Percentiles rank a stretch among this genome's conserved stretches.
phyloP scores from a whole-genome alignment of 2,113 vertebrate genomes.

The Melanotaenia duboulayi region DNA sequence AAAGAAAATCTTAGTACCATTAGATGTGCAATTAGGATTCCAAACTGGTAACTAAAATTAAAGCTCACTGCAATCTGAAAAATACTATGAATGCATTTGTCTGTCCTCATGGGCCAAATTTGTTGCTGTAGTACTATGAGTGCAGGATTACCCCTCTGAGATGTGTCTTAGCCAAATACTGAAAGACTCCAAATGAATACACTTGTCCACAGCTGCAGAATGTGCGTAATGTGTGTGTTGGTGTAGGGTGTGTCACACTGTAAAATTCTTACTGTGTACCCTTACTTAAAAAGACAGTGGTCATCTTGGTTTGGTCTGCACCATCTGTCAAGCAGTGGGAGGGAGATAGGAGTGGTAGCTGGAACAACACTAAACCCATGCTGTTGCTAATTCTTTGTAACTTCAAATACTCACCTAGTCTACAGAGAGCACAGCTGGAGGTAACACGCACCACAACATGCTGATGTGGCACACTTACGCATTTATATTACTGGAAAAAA shows the following conservation, averaged over 20 bases:
- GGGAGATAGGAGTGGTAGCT: conserved; percentile 12
- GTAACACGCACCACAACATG: conserved; percentile 35
- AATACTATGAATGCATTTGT: conserved; percentile 3
- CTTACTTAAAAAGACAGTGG: conserved; percentile 52
- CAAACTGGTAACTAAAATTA: not conserved
- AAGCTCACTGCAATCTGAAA: not conserved
- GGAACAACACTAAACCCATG: conserved; percentile 20
- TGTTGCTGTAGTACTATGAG: conserved; percentile 39
- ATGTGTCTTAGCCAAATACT: conserved; percentile 16
- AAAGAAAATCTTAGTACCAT: too few species aligned
- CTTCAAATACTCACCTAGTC: conserved; percentile 60
- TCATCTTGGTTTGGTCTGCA: conserved; percentile 49
- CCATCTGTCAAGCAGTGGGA: conserved; percentile 55
- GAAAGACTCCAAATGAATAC: conserved; percentile 33
- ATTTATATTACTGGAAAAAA: conserved; percentile 34
- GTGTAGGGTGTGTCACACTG: conserved; percentile 51
- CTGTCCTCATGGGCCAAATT: conserved; percentile 8
- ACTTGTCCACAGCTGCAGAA: conserved; percentile 45
- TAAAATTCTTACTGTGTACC: conserved; percentile 40
- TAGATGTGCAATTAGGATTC: not conserved
- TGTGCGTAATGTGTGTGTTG: conserved; percentile 18
- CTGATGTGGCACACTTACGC: conserved; percentile 17
- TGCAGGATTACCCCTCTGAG: conserved; percentile 37
- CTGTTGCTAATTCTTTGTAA: conserved; percentile 53
- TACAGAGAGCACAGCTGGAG: conserved; percentile 45